Conservation (phyloP, 2,888 invertebrate species). For the Cerceris rybyensis region DNA sequence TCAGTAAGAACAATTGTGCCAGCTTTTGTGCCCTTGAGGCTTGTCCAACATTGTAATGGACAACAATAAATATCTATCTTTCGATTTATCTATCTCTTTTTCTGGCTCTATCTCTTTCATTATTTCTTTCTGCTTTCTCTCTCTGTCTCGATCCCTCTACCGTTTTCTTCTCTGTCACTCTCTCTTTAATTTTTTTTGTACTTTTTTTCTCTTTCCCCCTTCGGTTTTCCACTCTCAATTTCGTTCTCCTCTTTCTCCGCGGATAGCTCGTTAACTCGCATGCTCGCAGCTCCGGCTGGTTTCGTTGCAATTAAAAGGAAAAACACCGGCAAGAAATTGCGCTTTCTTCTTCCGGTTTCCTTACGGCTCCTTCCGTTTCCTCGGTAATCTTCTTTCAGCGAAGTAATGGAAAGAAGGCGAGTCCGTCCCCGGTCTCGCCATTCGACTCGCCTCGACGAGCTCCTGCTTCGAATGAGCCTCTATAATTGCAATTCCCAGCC, state of each 20-base stretch:
- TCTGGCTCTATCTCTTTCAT: no score
- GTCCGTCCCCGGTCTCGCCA: neutral
- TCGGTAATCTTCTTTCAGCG: constrained; percentile 28
- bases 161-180: neutral
- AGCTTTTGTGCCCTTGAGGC: no score
- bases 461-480: constrained; percentile 12
- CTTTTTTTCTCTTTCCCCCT: neutral
- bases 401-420: constrained; percentile 35
- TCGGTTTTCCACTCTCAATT: neutral
- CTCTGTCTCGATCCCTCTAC: neutral
- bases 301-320: constrained; percentile 48
- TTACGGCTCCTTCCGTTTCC: constrained; percentile 7
- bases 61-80: no score
- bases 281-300: constrained; percentile 4
- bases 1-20: no score
- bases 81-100: no score
- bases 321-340: constrained; percentile 46
- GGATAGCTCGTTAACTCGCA: constrained; percentile 46
- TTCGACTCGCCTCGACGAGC: neutral
- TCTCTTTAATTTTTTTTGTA: neutral
- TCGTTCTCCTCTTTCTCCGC: neutral
- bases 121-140: neutral
- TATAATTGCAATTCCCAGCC: constrained; percentile 25
- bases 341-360: constrained; percentile 16
- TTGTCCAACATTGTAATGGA: no score